Conservation (phyloP, 2,797 vertebrate genomes). For the Malacoctenus gilli region DNA sequence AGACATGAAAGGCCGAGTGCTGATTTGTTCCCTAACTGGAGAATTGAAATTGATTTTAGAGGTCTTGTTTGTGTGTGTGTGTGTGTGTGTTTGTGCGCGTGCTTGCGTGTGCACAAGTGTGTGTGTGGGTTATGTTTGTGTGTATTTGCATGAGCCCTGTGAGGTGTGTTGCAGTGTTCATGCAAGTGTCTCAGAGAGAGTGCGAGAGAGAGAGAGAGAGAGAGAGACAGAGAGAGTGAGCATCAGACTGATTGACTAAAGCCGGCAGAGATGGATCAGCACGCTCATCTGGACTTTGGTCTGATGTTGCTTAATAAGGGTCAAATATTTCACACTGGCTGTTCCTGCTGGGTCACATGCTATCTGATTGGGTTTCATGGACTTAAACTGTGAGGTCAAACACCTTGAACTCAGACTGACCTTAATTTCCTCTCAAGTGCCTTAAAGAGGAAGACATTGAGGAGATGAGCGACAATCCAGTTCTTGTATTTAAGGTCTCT, state of each 20-base stretch:
- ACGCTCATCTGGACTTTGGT: constrained; percentile 35
- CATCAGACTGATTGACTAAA: constrained; percentile 49
- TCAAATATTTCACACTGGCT: constrained; percentile 63
- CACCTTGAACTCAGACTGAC: constrained; percentile 41
- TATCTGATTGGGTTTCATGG: constrained; percentile 45
- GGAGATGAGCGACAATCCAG: constrained; percentile 8
- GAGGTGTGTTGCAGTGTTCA: constrained; percentile 24
- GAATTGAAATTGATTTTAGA: constrained; percentile 78
- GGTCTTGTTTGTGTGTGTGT: constrained; percentile 36
- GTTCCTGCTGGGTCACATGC: constrained; percentile 57
- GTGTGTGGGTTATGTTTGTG: constrained; percentile 7
- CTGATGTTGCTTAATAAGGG: constrained; percentile 55
- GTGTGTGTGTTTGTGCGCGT: constrained; percentile 17
- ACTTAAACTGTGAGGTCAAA: constrained; percentile 55
- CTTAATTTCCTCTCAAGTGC: constrained; percentile 25
- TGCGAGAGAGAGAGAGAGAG: no score
- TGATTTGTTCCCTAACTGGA: constrained; percentile 69
- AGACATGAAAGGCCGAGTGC: constrained; percentile 74
- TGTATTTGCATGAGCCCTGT: constrained; percentile 29
- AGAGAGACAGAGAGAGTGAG: constrained; percentile 7
- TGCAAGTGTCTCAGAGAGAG: constrained; percentile 26
- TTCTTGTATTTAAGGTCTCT: no score
- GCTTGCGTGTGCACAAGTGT: no score
- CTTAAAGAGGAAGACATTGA: constrained; percentile 16
- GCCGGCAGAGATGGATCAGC: constrained; percentile 32